Evolutionary conservation across 2,888 invertebrate genomes (phyloP).

Genomic region (Stictocephala bisonia): DNA sequence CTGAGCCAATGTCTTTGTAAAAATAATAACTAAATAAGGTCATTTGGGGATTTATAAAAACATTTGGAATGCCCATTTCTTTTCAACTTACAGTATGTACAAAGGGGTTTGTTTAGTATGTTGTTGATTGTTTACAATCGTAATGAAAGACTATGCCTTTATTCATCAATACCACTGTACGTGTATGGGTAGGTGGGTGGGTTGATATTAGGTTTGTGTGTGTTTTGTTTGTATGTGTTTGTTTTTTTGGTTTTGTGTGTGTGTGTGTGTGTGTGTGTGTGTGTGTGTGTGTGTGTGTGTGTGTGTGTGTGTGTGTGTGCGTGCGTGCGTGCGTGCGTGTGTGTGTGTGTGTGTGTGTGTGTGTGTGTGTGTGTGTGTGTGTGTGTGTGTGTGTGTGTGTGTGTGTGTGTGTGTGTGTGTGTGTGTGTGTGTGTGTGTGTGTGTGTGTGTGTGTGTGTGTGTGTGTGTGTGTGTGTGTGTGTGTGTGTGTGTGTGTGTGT

Average conservation of each 20-base stretch:
- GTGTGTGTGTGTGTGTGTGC: conserved; percentile 10
- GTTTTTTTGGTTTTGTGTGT: too few relatives aligned
- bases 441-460: not conserved
- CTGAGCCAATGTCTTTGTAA: too few relatives aligned
- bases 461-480: conserved; percentile 13
- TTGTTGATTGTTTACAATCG: too few relatives aligned
- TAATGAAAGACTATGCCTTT: too few relatives aligned
- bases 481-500: conserved; percentile 1
- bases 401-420: not conserved
- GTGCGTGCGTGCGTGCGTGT: not conserved
- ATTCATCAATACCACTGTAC: too few relatives aligned
- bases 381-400: not conserved
- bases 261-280: not conserved
- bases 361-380: not conserved
- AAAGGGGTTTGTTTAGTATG: too few relatives aligned
- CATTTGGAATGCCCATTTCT: too few relatives aligned
- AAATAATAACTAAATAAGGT: too few relatives aligned
- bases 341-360: not conserved
- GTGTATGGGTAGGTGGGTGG: too few relatives aligned
- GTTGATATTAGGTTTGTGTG: too few relatives aligned
- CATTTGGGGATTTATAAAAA: too few relatives aligned
- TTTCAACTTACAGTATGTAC: too few relatives aligned
- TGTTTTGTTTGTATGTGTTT: not conserved
- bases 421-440: not conserved
- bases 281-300: conserved; percentile 13